These are phyloP conservation scores for Empis livida DNA, from an alignment of 2,888 invertebrate genomes.

Conservation along the genomic window DNA sequence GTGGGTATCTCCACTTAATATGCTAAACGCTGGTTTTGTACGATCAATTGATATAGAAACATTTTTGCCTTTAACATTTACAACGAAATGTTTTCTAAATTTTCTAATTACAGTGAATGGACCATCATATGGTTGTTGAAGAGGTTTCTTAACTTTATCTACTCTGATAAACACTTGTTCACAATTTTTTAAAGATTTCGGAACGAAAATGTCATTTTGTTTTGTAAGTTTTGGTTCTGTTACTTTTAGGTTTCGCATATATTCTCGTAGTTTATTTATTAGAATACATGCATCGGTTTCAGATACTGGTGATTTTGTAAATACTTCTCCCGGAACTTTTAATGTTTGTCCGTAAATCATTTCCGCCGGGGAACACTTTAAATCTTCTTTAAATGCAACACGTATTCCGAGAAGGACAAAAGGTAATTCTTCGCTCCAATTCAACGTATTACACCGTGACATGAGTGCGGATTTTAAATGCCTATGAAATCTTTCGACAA, in stretches of 20 bases:
- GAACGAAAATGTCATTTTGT: too few relatives aligned
- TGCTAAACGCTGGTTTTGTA: constrained; percentile 9
- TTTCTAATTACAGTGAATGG: constrained; percentile 2
- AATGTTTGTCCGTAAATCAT: neutral
- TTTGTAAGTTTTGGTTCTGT: too few relatives aligned
- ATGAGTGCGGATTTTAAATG: neutral
- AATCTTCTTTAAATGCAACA: neutral
- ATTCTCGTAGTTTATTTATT: too few relatives aligned
- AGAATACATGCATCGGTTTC: too few relatives aligned
- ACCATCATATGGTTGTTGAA: constrained; percentile 4
- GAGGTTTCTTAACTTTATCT: neutral
- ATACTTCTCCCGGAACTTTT: neutral
- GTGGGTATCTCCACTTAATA: too few relatives aligned
- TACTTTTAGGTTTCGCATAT: too few relatives aligned
- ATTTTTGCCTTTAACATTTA: neutral
- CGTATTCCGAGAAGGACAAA: too few relatives aligned
- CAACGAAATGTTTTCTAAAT: neutral
- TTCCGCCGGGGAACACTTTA: neutral
- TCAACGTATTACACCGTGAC: neutral
- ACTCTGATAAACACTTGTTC: neutral
- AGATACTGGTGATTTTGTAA: neutral
- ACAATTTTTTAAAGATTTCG: too few relatives aligned
- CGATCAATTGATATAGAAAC: constrained; percentile 6
- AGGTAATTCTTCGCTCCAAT: neutral
- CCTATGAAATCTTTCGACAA: neutral